These are phyloP conservation scores for Acrocephalus arundinaceus DNA, from an alignment of 2,113 vertebrate genomes.

Conservation along the genomic window DNA sequence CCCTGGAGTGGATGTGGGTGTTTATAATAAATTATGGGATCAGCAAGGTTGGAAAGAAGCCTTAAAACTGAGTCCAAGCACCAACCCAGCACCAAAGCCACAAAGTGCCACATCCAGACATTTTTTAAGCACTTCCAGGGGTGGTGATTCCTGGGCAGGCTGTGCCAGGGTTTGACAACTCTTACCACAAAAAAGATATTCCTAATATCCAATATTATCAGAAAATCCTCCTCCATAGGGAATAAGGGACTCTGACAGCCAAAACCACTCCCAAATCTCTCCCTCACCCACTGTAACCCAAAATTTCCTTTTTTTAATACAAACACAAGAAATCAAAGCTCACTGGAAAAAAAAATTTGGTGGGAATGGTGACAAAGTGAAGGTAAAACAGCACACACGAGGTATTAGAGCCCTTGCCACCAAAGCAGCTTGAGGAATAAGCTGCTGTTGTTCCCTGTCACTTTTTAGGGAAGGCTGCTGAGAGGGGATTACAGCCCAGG, in stretches of 20 bases:
- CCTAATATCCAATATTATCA: neutral
- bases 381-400: neutral
- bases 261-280: neutral
- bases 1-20: neutral
- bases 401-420: neutral
- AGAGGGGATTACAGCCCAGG: constrained; percentile 37
- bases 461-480: constrained; percentile 45
- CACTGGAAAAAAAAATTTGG: rapidly evolving
- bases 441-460: constrained; percentile 25
- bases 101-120: neutral
- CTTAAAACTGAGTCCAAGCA: neutral
- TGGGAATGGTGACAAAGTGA: neutral
- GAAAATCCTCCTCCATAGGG: neutral
- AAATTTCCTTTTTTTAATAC: rapidly evolving
- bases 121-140: neutral
- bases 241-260: neutral
- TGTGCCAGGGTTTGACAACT: neutral
- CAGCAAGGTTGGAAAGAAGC: neutral
- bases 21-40: neutral
- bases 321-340: rapidly evolving
- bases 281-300: rapidly evolving
- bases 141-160: neutral
- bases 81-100: neutral
- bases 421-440: constrained; percentile 41
- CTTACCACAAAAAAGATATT: rapidly evolving